Percentiles rank a stretch among this genome's conserved stretches.
phyloP scores from a whole-genome alignment of 92 coral and sea anemone species.

The Parazoanthus atlanticus region DNA sequence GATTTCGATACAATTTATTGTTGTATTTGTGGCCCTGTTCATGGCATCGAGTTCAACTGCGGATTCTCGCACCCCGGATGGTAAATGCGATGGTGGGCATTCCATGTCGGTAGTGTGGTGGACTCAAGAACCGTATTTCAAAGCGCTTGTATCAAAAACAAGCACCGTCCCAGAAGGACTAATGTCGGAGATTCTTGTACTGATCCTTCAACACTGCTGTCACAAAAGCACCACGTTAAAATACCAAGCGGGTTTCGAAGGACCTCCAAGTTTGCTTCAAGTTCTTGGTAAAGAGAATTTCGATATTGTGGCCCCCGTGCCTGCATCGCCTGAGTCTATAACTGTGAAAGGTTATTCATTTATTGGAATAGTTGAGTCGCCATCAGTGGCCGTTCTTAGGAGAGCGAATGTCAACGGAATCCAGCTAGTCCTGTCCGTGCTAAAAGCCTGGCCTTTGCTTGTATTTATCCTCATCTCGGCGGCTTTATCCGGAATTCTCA shows the following conservation, averaged over 20 bases:
- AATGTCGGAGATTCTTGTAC: slow-evolving; percentile 55
- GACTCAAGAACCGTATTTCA: slow-evolving; percentile 78
- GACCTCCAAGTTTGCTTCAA: slow-evolving; percentile 63
- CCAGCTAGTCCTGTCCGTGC: slow-evolving; percentile 78
- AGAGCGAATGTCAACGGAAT: slow-evolving; percentile 83
- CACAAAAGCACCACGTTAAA: slow-evolving; percentile 39
- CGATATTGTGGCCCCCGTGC: slow-evolving; percentile 72
- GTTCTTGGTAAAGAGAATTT: slow-evolving; percentile 51
- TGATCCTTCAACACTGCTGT: slow-evolving; percentile 64
- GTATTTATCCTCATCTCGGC: slow-evolving; percentile 92
- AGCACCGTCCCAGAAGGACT: slow-evolving; percentile 52
- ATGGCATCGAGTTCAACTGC: slow-evolving; percentile 1
- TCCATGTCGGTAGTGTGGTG: slow-evolving; percentile 62
- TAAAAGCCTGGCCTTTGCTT: slow-evolving; percentile 94
- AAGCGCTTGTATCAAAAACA: slow-evolving; percentile 15
- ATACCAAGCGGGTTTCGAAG: slow-evolving; percentile 47
- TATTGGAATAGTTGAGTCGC: slow-evolving; percentile 76
- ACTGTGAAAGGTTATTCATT: slow-evolving; percentile 59
- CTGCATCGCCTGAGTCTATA: slow-evolving; percentile 42
- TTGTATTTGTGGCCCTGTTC: slow-evolving; percentile 17
- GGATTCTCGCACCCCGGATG: slow-evolving; percentile 31
- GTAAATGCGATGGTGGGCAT: slow-evolving; percentile 48
- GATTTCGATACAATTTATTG: background rate
- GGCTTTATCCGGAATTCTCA: slow-evolving; percentile 83
- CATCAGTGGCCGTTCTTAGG: slow-evolving; percentile 85